phyloP scores from a whole-genome alignment of 2,113 vertebrate genomes.

The Nanorana parkeri region DNA sequence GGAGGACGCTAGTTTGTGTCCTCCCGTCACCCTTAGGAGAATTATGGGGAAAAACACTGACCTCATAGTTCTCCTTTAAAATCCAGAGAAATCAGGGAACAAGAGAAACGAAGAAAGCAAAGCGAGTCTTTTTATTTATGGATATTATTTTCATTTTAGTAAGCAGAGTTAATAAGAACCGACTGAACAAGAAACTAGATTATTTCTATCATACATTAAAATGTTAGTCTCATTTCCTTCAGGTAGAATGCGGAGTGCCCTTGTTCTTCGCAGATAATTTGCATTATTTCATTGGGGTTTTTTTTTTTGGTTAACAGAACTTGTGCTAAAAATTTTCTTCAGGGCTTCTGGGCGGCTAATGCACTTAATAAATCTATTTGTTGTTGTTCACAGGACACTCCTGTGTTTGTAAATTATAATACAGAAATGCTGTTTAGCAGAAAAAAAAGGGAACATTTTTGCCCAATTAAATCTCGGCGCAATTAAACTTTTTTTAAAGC shows the following conservation, averaged over 20 bases:
- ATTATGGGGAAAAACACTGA: too few relatives aligned
- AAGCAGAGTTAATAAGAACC: background rate
- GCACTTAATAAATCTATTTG: constrained; percentile 35
- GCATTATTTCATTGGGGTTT: background rate
- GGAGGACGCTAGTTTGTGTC: too few relatives aligned
- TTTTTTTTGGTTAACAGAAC: constrained; percentile 1
- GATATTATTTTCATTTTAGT: too few relatives aligned
- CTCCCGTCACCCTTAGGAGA: too few relatives aligned
- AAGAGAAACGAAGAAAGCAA: too few relatives aligned
- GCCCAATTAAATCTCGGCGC: constrained; percentile 34
- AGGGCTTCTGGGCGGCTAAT: constrained; percentile 31
- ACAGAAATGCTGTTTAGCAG: constrained; percentile 24
- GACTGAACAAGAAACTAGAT: constrained; percentile 5
- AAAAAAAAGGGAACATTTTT: constrained; percentile 14
- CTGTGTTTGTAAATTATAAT: constrained; percentile 29
- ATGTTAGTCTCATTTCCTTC: constrained; percentile 17
- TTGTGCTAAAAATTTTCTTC: constrained; percentile 20
- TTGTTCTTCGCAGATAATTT: constrained; percentile 19
- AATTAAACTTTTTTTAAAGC: constrained; percentile 22
- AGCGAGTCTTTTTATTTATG: too few relatives aligned
- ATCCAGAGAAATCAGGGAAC: too few relatives aligned
- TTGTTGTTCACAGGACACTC: constrained; percentile 31
- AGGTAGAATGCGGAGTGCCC: background rate
- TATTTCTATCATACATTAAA: constrained; percentile 20
- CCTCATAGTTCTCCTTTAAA: too few relatives aligned